Evolutionary conservation across 2,113 vertebrate species (phyloP).

Genomic region (Brachypteracias leptosomus): DNA sequence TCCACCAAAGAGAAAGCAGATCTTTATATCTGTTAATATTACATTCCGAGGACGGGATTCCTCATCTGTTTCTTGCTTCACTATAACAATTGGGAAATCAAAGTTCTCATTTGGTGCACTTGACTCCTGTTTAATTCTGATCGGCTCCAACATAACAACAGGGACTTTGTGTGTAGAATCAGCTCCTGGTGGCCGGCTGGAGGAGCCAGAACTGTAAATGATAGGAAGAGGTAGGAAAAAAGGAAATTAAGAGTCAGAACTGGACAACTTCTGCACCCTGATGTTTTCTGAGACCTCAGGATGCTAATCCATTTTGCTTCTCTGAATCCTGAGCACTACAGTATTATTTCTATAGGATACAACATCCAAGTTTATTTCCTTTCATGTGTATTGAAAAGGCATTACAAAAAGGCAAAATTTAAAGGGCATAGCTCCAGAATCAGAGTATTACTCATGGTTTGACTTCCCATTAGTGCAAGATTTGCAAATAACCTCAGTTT

Average conservation of each 20-base stretch:
- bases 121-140: conserved; percentile 80
- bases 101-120: conserved; percentile 70
- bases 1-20: not conserved
- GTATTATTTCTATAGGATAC: not conserved
- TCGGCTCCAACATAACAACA: conserved; percentile 78
- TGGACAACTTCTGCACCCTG: not conserved
- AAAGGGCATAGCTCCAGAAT: not conserved
- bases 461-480: not conserved
- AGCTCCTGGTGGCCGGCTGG: conserved; percentile 77
- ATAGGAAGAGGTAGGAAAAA: not conserved
- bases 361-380: not conserved
- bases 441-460: not conserved
- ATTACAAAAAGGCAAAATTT: not conserved
- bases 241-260: not conserved
- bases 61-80: conserved; percentile 79
- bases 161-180: conserved; percentile 81
- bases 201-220: conserved; percentile 77
- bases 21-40: conserved; percentile 19
- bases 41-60: conserved; percentile 75
- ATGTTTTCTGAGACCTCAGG: not conserved
- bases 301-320: not conserved
- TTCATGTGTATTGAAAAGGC: not conserved
- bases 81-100: conserved; percentile 80
- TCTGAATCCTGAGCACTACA: not conserved
- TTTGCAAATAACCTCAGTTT: not conserved